These are phyloP conservation scores for Petrocephalus microphthalmus DNA, from an alignment of 2,113 vertebrate genomes.

Conservation along the genomic window DNA sequence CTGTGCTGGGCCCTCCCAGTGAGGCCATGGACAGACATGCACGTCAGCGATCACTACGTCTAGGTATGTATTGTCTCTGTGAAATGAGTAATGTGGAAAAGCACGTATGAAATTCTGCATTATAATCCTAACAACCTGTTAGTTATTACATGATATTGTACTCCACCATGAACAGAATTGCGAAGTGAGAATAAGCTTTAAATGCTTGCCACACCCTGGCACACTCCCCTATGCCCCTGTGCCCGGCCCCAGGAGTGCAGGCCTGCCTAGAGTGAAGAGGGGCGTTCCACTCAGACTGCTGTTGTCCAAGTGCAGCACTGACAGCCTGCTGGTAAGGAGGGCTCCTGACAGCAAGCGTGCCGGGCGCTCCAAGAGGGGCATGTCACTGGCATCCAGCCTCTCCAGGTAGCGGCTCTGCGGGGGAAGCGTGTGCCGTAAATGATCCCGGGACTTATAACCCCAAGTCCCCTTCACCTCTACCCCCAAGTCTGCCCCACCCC, in stretches of 20 bases:
- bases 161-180: not conserved
- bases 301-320: slow-evolving; percentile 57
- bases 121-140: not conserved
- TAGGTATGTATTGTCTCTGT: not conserved
- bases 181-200: not conserved
- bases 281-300: slow-evolving; percentile 59
- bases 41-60: not conserved
- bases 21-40: not conserved
- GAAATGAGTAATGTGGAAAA: not conserved
- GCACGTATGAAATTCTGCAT: not conserved
- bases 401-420: slow-evolving; percentile 58
- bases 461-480: not conserved
- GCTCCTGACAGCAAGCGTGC: slow-evolving; percentile 56
- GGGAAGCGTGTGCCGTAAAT: not conserved
- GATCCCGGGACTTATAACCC: not conserved
- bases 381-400: slow-evolving; percentile 57
- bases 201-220: not conserved
- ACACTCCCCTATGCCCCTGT: not conserved
- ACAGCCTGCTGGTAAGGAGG: slow-evolving; percentile 56
- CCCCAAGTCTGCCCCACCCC: slow-evolving; percentile 20
- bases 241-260: not conserved
- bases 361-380: slow-evolving; percentile 50
- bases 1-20: slow-evolving; percentile 4
- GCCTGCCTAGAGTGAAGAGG: slow-evolving; percentile 60
- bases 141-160: not conserved